These are phyloP conservation scores for Sardina pilchardus DNA, from an alignment of 2,113 vertebrate genomes.

Conservation along the genomic window DNA sequence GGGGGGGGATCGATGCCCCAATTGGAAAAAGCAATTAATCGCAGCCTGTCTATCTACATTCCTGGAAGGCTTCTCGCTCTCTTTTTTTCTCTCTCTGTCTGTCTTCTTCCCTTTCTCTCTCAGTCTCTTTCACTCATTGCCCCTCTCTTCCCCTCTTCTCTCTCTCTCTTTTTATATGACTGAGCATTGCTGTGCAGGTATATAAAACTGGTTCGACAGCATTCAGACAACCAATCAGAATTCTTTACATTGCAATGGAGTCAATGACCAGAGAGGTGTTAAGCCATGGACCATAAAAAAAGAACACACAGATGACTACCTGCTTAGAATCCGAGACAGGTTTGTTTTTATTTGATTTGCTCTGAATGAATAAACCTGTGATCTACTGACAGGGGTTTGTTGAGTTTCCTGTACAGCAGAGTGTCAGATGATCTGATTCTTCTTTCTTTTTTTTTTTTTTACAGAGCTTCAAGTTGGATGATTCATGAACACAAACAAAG, in stretches of 20 bases:
- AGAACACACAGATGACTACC: background rate
- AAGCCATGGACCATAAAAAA: background rate
- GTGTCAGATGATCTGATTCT: too few species aligned
- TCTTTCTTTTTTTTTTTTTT: too few species aligned
- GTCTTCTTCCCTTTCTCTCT: background rate
- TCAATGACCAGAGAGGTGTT: background rate
- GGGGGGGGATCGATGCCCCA: conserved; percentile 15
- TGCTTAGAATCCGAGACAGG: background rate
- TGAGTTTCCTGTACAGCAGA: too few species aligned
- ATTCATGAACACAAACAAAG: background rate
- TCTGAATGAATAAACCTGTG: background rate
- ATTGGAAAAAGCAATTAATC: conserved; percentile 49
- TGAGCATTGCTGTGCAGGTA: background rate
- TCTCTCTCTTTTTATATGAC: conserved; percentile 2
- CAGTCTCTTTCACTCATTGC: too few species aligned
- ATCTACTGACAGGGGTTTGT: background rate
- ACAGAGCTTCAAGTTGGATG: background rate
- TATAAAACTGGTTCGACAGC: background rate
- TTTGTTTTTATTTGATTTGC: background rate
- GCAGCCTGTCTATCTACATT: conserved; percentile 41
- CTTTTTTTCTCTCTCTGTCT: conserved; percentile 15
- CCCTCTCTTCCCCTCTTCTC: too few species aligned
- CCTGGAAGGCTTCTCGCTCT: conserved; percentile 27
- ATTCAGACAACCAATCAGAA: background rate
- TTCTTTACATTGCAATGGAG: background rate